Conservation (phyloP, 2,113 vertebrate species). For the Catharus fuscescens region DNA sequence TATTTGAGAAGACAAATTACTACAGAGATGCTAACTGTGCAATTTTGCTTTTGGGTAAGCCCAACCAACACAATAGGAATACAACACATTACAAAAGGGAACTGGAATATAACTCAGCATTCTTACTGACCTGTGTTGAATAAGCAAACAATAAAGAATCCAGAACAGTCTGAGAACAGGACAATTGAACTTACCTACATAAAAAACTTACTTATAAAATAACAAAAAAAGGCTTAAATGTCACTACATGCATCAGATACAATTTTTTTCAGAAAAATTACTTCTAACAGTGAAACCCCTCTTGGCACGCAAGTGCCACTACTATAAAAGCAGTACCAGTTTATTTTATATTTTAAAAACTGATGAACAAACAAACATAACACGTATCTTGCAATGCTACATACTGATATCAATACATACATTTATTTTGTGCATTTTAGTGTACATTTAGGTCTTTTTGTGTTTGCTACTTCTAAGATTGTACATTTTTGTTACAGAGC, state of each 20-base stretch:
- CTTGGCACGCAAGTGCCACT: not conserved
- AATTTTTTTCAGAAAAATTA: not conserved
- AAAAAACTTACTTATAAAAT: not conserved
- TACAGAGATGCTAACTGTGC: not conserved
- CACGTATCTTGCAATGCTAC: not conserved
- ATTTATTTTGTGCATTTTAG: not conserved
- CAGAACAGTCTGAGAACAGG: not conserved
- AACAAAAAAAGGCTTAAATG: not conserved
- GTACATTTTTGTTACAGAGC: not conserved
- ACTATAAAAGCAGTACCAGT: not conserved
- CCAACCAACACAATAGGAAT: not conserved
- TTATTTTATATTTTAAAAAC: not conserved
- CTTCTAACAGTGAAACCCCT: not conserved
- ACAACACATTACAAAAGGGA: not conserved
- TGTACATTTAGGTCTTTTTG: not conserved
- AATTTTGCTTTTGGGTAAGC: not conserved
- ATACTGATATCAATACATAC: not conserved
- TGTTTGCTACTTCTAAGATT: not conserved
- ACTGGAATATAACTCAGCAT: not conserved
- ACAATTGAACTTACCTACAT: not conserved
- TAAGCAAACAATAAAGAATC: not conserved
- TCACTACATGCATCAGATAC: not conserved
- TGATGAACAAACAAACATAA: not conserved
- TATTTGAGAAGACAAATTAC: not conserved
- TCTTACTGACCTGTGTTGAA: not conserved